phyloP scores from a whole-genome alignment of 1,140 invertebrate species.

The Hylyphantes graminicola region DNA sequence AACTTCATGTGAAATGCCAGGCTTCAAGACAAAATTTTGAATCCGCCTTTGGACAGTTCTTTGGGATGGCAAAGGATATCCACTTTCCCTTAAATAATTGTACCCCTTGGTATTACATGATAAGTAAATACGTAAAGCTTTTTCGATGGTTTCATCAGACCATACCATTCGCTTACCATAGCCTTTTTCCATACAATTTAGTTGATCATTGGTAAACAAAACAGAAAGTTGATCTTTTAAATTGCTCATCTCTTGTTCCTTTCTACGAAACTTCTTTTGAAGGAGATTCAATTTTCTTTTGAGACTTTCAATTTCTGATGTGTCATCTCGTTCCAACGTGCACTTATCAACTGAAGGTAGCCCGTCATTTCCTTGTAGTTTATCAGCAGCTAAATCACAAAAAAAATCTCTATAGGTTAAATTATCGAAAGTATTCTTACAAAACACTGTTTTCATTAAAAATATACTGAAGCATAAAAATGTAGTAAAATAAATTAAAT shows the following conservation, averaged over 20 bases:
- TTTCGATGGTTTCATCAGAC: conserved; percentile 21
- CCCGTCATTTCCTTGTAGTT: background rate
- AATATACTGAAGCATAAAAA: background rate
- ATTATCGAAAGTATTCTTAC: too few species aligned
- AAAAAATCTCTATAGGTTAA: background rate
- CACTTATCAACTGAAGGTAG: background rate
- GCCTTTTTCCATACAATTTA: background rate
- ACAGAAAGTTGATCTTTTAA: background rate
- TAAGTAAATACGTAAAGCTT: conserved; percentile 20
- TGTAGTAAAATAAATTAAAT: background rate
- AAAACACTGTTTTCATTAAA: background rate
- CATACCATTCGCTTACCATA: background rate
- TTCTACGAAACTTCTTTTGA: background rate
- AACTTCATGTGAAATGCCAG: background rate
- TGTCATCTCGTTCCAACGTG: background rate
- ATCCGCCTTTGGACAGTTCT: conserved; percentile 10
- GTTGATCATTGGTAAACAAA: conserved; percentile 5
- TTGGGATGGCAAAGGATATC: conserved; percentile 2
- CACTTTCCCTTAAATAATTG: conserved; percentile 14
- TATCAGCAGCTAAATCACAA: background rate
- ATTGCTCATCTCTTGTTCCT: background rate
- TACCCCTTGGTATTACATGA: conserved; percentile 5
- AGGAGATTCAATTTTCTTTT: conserved; percentile 3
- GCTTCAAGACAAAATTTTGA: conserved; percentile 1
- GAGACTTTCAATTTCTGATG: background rate